Evolutionary conservation across 2,888 invertebrate genomes (phyloP).

Genomic region (Ophion ventricosus): DNA sequence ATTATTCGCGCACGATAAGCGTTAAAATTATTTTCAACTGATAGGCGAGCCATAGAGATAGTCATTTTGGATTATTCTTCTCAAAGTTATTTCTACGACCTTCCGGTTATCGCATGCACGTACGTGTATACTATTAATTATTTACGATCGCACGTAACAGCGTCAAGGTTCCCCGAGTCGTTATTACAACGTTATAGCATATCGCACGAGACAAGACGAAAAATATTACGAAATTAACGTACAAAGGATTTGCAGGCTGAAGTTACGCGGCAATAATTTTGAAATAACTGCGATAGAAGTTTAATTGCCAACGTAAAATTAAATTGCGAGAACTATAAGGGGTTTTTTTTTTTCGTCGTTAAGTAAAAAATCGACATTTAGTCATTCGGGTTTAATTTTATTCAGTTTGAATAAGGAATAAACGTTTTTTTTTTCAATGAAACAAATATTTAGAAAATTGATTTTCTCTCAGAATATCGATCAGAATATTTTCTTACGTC

Average conservation of each 20-base stretch:
- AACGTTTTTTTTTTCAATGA: background rate
- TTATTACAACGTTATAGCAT: conserved; percentile 12
- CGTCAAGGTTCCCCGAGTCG: conserved; percentile 9
- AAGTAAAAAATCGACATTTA: background rate
- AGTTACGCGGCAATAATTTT: background rate
- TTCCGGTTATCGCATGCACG: conserved; percentile 35
- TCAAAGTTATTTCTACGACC: conserved; percentile 18
- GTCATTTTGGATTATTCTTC: conserved; percentile 31
- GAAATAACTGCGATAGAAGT: background rate
- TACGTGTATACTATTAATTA: conserved; percentile 44
- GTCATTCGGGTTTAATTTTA: background rate
- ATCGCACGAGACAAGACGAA: conserved; percentile 7
- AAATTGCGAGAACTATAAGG: background rate
- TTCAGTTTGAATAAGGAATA: background rate
- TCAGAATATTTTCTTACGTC: background rate
- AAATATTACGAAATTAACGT: background rate
- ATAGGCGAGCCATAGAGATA: background rate
- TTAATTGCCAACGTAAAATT: background rate
- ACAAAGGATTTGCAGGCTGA: background rate
- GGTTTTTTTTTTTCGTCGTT: background rate
- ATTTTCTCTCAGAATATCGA: background rate
- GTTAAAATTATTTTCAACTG: background rate
- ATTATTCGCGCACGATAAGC: background rate
- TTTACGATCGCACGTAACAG: conserved; percentile 31
- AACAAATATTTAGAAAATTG: background rate